Evolutionary conservation across 64 coral and sea anemone species (phyloP).

Genomic region (Montipora capricornis): DNA sequence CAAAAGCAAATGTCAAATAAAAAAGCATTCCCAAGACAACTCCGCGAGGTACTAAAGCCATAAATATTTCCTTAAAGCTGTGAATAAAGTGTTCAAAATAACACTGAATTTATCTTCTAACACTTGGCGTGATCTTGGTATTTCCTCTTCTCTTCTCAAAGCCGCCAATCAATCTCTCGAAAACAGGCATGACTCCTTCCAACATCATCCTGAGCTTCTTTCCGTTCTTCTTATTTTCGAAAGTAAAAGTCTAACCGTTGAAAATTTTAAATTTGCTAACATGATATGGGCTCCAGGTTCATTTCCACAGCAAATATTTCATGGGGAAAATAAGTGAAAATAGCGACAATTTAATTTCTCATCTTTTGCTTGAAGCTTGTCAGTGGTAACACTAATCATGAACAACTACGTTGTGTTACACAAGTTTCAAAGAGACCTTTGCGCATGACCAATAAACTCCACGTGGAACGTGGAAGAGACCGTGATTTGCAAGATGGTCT

Average conservation of each 20-base stretch:
- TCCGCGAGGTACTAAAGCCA: conserved; percentile 70
- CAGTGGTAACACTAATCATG: not conserved
- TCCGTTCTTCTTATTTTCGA: not conserved
- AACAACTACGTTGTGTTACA: not conserved
- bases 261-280: not conserved
- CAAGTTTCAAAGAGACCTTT: not conserved
- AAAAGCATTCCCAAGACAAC: conserved; percentile 77
- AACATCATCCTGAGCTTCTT: not conserved
- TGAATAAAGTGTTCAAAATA: not conserved
- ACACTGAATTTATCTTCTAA: not conserved
- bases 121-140: not conserved
- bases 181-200: not conserved
- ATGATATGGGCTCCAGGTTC: not conserved
- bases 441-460: conserved; percentile 41
- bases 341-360: not conserved
- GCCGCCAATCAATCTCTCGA: not conserved
- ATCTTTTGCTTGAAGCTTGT: not conserved
- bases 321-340: not conserved
- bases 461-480: not conserved
- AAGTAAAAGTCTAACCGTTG: not conserved
- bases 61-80: not conserved
- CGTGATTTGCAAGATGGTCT: conserved; percentile 67
- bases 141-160: not conserved
- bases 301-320: not conserved
- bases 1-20: conserved; percentile 87